A percentile compares a stretch with the other conserved stretches of the same genome.
Evolutionary conservation across 2,113 vertebrate species (phyloP).

Genomic region (Erythrolamprus reginae): DNA sequence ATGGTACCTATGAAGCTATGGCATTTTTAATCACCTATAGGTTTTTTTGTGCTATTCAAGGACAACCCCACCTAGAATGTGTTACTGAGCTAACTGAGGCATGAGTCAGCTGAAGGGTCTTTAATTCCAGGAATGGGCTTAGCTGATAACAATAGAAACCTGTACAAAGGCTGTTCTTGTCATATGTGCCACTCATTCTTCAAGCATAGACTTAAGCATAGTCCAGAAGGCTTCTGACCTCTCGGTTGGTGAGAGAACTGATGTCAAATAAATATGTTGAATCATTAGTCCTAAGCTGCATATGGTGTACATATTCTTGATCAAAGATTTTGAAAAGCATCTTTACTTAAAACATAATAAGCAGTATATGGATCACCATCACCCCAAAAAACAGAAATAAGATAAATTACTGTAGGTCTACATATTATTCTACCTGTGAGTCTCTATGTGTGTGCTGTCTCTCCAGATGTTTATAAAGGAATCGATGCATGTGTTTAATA

Average conservation of each 20-base stretch:
- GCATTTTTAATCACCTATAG: not conserved
- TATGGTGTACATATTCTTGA: not conserved
- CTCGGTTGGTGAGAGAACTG: not conserved
- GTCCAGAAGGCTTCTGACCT: not conserved
- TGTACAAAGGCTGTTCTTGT: not conserved
- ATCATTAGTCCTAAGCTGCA: not conserved
- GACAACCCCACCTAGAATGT: not conserved
- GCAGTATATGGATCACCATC: not conserved
- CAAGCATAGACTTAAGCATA: not conserved
- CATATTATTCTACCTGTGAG: not conserved
- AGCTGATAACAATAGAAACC: not conserved
- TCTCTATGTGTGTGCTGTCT: not conserved
- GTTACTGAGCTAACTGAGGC: not conserved
- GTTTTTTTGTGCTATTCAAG: not conserved
- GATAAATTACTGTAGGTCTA: not conserved
- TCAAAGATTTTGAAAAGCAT: not conserved
- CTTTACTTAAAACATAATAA: not conserved
- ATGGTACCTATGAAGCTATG: not conserved
- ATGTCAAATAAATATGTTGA: not conserved
- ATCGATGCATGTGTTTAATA: not conserved
- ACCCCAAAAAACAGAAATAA: not conserved
- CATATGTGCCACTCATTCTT: not conserved
- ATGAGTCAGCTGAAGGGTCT: not conserved
- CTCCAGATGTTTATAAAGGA: not conserved
- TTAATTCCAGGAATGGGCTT: not conserved